Evolutionary conservation across 2,113 vertebrate species (phyloP).

Genomic region (Coptodon rendalli): DNA sequence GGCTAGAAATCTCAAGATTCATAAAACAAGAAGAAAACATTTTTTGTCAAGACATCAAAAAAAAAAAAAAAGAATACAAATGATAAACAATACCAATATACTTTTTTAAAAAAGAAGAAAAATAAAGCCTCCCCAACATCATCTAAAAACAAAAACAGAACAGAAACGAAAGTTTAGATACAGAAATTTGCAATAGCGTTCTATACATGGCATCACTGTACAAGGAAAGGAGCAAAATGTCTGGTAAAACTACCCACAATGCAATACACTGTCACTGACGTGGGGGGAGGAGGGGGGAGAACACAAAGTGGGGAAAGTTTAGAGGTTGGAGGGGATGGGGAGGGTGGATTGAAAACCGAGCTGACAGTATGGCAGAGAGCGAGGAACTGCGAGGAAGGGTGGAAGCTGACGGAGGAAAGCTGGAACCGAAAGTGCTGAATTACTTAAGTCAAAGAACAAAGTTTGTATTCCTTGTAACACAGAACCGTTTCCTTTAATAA

Average conservation of each 20-base stretch:
- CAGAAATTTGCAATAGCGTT: conserved; percentile 64
- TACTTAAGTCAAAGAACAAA: conserved; percentile 61
- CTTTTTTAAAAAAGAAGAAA: conserved; percentile 43
- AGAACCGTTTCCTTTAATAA: conserved; percentile 57
- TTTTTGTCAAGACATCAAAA: conserved; percentile 43
- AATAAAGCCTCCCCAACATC: conserved; percentile 45
- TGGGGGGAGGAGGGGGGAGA: conserved; percentile 3
- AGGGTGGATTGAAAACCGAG: background rate
- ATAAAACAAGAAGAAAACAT: conserved; percentile 20
- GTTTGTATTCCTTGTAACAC: conserved; percentile 65
- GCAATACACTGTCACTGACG: conserved; percentile 63
- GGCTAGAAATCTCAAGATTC: conserved; percentile 63
- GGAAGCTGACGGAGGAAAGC: conserved; percentile 35
- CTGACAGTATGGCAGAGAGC: conserved; percentile 12
- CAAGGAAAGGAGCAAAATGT: conserved; percentile 65
- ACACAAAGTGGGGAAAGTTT: background rate
- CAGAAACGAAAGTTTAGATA: conserved; percentile 37
- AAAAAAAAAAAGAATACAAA: conserved; percentile 55
- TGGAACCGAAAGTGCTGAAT: conserved; percentile 74
- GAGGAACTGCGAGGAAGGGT: background rate
- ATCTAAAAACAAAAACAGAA: conserved; percentile 34
- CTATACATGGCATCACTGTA: conserved; percentile 75
- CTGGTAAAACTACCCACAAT: conserved; percentile 71
- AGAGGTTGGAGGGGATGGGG: background rate
- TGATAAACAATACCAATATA: conserved; percentile 56